phyloP scores from a whole-genome alignment of 2,888 invertebrate species.

The Meganola albula region DNA sequence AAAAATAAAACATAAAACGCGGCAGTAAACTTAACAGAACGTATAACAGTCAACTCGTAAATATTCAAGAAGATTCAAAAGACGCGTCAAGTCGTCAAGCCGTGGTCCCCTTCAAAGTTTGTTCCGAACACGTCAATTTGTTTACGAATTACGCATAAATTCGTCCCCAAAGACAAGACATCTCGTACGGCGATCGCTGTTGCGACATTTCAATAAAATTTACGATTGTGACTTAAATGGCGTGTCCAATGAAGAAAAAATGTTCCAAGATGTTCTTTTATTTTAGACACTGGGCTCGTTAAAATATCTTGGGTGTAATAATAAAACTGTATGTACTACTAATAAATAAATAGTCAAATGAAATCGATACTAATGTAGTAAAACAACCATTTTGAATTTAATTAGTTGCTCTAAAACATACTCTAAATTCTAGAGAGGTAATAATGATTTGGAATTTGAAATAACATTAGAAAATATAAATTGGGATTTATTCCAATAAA shows the following conservation, averaged over 20 bases:
- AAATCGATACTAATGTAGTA: conserved; percentile 49
- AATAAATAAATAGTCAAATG: conserved; percentile 54
- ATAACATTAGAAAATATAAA: too few species aligned
- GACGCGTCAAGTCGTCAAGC: conserved; percentile 67
- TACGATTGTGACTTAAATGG: conserved; percentile 77
- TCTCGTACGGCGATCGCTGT: conserved; percentile 73
- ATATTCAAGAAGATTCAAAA: conserved; percentile 52
- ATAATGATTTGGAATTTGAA: too few species aligned
- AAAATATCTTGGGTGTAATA: conserved; percentile 68
- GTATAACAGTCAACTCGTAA: conserved; percentile 42
- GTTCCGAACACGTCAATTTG: conserved; percentile 72
- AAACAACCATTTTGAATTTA: too few species aligned
- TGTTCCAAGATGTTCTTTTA: conserved; percentile 64
- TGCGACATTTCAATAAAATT: conserved; percentile 78
- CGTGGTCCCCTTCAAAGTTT: conserved; percentile 58
- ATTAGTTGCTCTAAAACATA: too few species aligned
- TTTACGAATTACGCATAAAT: conserved; percentile 77
- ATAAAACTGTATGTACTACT: conserved; percentile 64
- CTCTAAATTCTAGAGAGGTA: too few species aligned
- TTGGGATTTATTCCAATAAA: too few species aligned
- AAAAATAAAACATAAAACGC: conserved; percentile 28
- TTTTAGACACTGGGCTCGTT: conserved; percentile 70
- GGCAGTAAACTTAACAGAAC: conserved; percentile 39
- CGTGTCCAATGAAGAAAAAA: conserved; percentile 71
- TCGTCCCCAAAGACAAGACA: conserved; percentile 73